Conservation (phyloP, 2,797 vertebrate species). For the Lutjanus argentimaculatus region DNA sequence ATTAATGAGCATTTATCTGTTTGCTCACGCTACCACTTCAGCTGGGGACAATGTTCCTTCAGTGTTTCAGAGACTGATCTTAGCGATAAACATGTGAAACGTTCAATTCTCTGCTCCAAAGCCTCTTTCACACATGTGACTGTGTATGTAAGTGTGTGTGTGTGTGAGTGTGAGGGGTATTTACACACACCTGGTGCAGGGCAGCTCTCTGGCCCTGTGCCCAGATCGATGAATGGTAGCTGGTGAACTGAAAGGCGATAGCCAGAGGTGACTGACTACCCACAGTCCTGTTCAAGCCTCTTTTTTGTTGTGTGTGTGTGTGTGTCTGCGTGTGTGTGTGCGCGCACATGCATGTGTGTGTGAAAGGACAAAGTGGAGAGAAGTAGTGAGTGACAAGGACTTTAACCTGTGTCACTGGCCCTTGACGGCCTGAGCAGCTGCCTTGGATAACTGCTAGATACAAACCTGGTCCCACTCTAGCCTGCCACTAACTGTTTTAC, state of each 20-base stretch:
- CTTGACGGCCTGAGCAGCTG: slow-evolving; percentile 53
- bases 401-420: slow-evolving; percentile 76
- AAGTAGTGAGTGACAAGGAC: slow-evolving; percentile 67
- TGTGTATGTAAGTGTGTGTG: slow-evolving; percentile 8
- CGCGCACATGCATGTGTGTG: no score
- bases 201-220: slow-evolving; percentile 48
- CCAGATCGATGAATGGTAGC: slow-evolving; percentile 59
- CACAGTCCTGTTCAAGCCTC: slow-evolving; percentile 45
- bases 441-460: slow-evolving; percentile 32
- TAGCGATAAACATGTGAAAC: slow-evolving; percentile 39
- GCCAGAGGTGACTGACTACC: slow-evolving; percentile 58
- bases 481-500: slow-evolving; percentile 3
- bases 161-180: slow-evolving; percentile 3
- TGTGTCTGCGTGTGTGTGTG: slow-evolving; percentile 25
- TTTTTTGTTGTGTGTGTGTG: slow-evolving; percentile 29
- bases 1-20: slow-evolving; percentile 82
- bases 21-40: slow-evolving; percentile 75
- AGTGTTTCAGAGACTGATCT: slow-evolving; percentile 42
- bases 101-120: slow-evolving; percentile 25
- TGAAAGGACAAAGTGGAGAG: slow-evolving; percentile 33
- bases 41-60: slow-evolving; percentile 59
- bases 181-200: slow-evolving; percentile 51
- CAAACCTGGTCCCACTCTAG: slow-evolving; percentile 1
- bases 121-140: slow-evolving; percentile 17
- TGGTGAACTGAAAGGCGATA: slow-evolving; percentile 52